Conservation (phyloP, 2,113 vertebrate species). For the Prolemur simus region DNA sequence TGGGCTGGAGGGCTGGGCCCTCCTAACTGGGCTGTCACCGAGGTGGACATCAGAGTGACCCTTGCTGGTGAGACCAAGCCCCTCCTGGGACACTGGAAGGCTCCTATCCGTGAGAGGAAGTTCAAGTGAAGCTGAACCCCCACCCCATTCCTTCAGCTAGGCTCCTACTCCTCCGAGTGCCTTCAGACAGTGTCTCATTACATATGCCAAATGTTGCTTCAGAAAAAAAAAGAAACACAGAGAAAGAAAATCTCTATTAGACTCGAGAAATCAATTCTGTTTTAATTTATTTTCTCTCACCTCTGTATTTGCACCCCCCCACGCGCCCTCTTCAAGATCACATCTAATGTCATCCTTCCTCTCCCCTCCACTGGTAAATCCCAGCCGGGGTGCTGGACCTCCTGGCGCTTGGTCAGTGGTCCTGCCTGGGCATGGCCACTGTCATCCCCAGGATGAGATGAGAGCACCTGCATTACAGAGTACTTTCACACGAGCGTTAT, state of each 20-base stretch:
- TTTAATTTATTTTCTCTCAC: conserved; percentile 62
- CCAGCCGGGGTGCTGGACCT: not conserved
- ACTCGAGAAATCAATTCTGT: conserved; percentile 59
- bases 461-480: rapidly evolving
- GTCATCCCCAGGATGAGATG: not conserved
- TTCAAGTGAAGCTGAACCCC: not conserved
- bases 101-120: not conserved
- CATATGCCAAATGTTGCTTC: conserved; percentile 34
- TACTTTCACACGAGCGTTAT: not conserved
- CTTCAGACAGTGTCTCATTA: conserved; percentile 43
- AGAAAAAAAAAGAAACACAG: not conserved
- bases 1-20: not conserved
- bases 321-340: not conserved
- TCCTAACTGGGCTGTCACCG: not conserved
- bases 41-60: not conserved
- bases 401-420: not conserved
- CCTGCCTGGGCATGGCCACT: not conserved
- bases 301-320: not conserved
- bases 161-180: conserved; percentile 9
- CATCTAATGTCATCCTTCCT: not conserved
- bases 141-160: not conserved
- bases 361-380: not conserved
- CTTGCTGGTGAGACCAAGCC: not conserved
- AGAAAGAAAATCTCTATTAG: conserved; percentile 68
- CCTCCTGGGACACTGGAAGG: not conserved